phyloP scores from a whole-genome alignment of 1,140 invertebrate species.

The Lethrus apterus region DNA sequence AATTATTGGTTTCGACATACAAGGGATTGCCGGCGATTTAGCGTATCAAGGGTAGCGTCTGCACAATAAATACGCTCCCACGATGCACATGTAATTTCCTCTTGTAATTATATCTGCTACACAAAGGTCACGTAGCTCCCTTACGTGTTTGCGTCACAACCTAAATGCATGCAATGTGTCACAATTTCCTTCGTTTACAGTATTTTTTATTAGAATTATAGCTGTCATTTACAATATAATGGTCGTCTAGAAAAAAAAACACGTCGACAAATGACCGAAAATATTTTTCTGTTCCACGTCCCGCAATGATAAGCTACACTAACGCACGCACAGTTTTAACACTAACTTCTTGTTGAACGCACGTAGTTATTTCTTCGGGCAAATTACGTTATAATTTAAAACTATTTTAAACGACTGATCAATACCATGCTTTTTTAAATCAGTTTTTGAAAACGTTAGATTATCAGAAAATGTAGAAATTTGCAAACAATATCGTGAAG shows the following conservation, averaged over 20 bases:
- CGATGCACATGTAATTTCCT: conserved; percentile 9
- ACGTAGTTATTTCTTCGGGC: no score
- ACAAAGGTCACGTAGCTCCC: conserved; percentile 2
- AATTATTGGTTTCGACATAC: no score
- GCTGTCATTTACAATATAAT: conserved; percentile 4
- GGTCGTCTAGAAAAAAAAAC: conserved; percentile 2
- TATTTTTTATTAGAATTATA: conserved; percentile 6
- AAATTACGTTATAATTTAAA: no score
- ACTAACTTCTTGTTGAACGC: no score
- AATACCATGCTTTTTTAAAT: no score
- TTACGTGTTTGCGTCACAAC: conserved; percentile 6
- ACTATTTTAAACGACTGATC: no score
- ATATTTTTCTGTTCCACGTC: conserved; percentile 5
- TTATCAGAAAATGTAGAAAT: no score
- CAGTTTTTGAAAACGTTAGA: no score
- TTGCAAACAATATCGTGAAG: no score
- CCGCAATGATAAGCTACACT: conserved; percentile 6
- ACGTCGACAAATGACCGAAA: conserved; percentile 1
- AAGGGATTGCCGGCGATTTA: conserved; percentile 12
- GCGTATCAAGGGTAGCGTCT: conserved; percentile 7
- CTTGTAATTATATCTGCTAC: conserved; percentile 8
- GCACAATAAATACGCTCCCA: conserved; percentile 5
- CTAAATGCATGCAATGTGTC: conserved; percentile 1
- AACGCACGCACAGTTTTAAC: background rate
- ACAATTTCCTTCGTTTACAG: background rate